phyloP scores from a whole-genome alignment of 37 sponge, comb jelly and placozoan genomes.

The Cliona cf. orientalis region DNA sequence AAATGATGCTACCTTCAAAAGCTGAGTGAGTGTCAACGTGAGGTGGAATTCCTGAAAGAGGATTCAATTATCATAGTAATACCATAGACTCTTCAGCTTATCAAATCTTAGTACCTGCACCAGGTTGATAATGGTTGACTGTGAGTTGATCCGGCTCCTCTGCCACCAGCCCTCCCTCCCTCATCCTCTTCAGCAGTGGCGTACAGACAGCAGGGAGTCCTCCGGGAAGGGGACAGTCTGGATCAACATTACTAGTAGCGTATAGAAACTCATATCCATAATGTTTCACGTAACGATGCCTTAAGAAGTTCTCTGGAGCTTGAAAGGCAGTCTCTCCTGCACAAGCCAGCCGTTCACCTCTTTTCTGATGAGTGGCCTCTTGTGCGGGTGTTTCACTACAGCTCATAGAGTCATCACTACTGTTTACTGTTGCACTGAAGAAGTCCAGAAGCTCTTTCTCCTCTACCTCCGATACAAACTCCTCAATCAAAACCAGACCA shows the following conservation, averaged over 20 bases:
- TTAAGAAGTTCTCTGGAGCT: slow-evolving; percentile 30
- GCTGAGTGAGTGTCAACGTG: slow-evolving; percentile 94
- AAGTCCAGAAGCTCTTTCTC: slow-evolving; percentile 52
- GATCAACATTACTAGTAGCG: slow-evolving; percentile 78
- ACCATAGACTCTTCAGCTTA: neutral
- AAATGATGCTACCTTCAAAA: slow-evolving; percentile 82
- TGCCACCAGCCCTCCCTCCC: slow-evolving; percentile 9
- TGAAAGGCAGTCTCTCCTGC: neutral
- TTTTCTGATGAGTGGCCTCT: neutral
- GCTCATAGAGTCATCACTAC: no score
- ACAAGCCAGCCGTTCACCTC: neutral
- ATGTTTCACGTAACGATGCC: slow-evolving; percentile 75
- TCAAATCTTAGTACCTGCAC: slow-evolving; percentile 67
- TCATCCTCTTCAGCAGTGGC: slow-evolving; percentile 50
- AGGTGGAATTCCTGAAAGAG: slow-evolving; percentile 81
- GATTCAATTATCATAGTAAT: neutral
- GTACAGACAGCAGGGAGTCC: slow-evolving; percentile 62
- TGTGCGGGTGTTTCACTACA: slow-evolving; percentile 10
- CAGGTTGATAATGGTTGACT: slow-evolving; percentile 89
- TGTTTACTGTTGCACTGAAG: slow-evolving; percentile 3
- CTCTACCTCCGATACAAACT: slow-evolving; percentile 49
- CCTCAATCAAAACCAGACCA: slow-evolving; percentile 53
- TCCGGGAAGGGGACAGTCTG: slow-evolving; percentile 62
- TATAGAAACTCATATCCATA: slow-evolving; percentile 93
- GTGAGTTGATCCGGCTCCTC: slow-evolving; percentile 85